These are phyloP conservation scores for Craseonycteris thonglongyai DNA, from an alignment of 2,113 vertebrate species.

Conservation along the genomic window DNA sequence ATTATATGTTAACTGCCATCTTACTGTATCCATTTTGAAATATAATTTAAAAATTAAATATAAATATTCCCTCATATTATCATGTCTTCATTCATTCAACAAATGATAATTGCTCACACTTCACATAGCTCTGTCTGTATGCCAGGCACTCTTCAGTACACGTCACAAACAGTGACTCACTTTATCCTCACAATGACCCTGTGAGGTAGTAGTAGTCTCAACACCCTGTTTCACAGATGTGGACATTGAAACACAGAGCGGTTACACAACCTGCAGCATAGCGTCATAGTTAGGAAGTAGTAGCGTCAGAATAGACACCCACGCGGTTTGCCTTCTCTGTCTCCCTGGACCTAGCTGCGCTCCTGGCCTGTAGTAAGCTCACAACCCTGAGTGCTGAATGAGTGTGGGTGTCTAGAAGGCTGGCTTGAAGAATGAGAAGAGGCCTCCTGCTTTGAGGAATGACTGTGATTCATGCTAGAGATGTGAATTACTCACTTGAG, in stretches of 20 bases:
- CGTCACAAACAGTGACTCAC: background rate
- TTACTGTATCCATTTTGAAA: background rate
- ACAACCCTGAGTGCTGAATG: background rate
- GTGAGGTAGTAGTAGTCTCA: background rate
- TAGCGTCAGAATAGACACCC: background rate
- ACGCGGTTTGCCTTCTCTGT: background rate
- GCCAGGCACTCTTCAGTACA: background rate
- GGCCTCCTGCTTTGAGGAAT: background rate
- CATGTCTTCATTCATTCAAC: background rate
- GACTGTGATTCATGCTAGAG: background rate
- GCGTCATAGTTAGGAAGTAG: background rate
- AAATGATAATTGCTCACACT: background rate
- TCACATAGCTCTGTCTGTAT: background rate
- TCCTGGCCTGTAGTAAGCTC: background rate
- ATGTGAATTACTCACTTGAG: background rate
- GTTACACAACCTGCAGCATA: background rate
- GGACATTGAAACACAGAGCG: background rate
- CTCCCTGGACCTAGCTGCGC: background rate
- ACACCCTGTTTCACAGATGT: too few species aligned
- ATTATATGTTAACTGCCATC: background rate
- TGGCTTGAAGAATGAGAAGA: background rate
- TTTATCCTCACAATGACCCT: background rate
- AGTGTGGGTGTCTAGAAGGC: background rate
- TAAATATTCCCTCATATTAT: background rate
- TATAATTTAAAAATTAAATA: background rate